Conservation (phyloP, 2,888 invertebrate species). For the Hyposoter dolosus region DNA sequence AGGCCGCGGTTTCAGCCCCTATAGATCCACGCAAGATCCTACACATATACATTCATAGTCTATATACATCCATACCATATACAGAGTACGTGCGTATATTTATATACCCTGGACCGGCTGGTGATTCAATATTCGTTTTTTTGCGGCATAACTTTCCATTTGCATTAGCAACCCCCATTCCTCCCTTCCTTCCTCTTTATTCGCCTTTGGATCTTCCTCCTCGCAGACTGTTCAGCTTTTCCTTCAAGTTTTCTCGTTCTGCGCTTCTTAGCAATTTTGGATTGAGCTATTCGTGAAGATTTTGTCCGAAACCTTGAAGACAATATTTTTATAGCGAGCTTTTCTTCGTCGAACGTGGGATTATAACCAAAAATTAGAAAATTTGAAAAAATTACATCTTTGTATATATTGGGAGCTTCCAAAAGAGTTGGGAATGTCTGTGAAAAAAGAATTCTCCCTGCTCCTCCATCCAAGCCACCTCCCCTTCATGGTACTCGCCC, state of each 20-base stretch:
- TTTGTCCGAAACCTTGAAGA: constrained; percentile 9
- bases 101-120: constrained; percentile 75
- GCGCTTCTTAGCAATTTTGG: background rate
- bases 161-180: constrained; percentile 77
- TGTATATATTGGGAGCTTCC: background rate
- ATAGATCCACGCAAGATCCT: constrained; percentile 25
- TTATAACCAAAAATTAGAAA: background rate
- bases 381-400: background rate
- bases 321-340: background rate
- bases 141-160: constrained; percentile 83
- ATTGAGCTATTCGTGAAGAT: constrained; percentile 6
- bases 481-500: constrained; percentile 62
- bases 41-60: background rate
- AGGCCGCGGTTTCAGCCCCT: constrained; percentile 51
- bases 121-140: constrained; percentile 84
- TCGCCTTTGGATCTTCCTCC: constrained; percentile 39
- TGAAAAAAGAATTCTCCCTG: background rate
- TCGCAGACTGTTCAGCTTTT: constrained; percentile 39
- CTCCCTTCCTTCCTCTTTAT: constrained; percentile 34
- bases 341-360: background rate
- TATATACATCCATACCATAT: constrained; percentile 43
- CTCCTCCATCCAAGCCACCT: constrained; percentile 39
- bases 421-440: background rate
- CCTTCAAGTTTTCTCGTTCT: constrained; percentile 2
- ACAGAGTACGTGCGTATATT: constrained; percentile 43